phyloP scores from a whole-genome alignment of 2,888 invertebrate species.

The Agonopterix alstromeriana region DNA sequence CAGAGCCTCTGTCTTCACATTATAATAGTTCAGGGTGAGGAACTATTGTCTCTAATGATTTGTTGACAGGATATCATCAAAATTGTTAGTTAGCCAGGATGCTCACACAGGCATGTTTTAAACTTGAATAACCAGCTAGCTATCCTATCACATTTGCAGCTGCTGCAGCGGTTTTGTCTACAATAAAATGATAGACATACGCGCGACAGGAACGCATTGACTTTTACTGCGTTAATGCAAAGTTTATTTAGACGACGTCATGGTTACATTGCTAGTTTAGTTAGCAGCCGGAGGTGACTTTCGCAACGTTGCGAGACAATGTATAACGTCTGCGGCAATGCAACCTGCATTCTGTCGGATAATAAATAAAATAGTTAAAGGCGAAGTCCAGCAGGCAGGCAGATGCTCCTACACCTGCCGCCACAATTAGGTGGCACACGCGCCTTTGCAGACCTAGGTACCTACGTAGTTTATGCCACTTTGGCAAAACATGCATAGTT shows the following conservation, averaged over 20 bases:
- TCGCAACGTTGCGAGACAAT: slow-evolving; percentile 27
- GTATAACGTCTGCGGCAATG: slow-evolving; percentile 25
- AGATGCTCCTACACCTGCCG: slow-evolving; percentile 68
- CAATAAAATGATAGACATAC: slow-evolving; percentile 35
- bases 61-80: too few species aligned
- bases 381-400: slow-evolving; percentile 47
- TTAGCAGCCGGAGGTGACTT: slow-evolving; percentile 27
- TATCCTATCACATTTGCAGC: slow-evolving; percentile 19
- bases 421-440: slow-evolving; percentile 62
- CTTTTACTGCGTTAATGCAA: slow-evolving; percentile 29
- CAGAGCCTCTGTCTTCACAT: too few species aligned
- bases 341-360: slow-evolving; percentile 21
- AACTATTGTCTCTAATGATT: too few species aligned
- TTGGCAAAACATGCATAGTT: too few species aligned
- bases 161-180: slow-evolving; percentile 32
- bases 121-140: slow-evolving; percentile 41
- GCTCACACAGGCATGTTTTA: slow-evolving; percentile 8
- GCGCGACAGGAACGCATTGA: slow-evolving; percentile 26
- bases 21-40: too few species aligned
- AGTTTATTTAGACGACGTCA: slow-evolving; percentile 22
- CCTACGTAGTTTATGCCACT: not conserved
- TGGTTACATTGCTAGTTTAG: slow-evolving; percentile 40
- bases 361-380: slow-evolving; percentile 51
- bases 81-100: too few species aligned
- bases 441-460: slow-evolving; percentile 33